Evolutionary conservation across 1,140 invertebrate species (phyloP), one percentile per base, ranked within the genome.

Genomic region (Heliconius eleuchia): DNA sequence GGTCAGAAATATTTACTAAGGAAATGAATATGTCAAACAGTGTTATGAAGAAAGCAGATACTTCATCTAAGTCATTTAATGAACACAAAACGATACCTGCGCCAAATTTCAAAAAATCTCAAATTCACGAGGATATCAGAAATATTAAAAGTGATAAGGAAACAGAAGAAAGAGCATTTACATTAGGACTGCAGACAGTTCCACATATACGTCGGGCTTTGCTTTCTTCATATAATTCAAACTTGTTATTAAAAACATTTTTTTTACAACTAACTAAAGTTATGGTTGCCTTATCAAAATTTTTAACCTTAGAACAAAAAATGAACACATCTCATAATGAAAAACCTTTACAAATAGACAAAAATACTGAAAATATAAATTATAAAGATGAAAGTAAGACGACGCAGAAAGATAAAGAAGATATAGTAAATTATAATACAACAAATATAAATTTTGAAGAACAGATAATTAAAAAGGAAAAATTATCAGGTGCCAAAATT

Each of bases 181-280:
- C 74, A 0, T 83, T 93, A 74, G 92, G 91, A 30, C 81, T 88
- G 72, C 88, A 94, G 83, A 90, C 89, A 1, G 91, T 94, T 73
- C 86, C 89, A 27, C 86, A 89, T 76, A 86, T 94, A 46, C 87
- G 78, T 78, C 86, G 86, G 2, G 79, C 74, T 34, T 79, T 83
- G 9, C 84, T 89, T 66, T 86, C 86, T 18, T 84, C 85, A 3
- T 85, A 90, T 66, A 90, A 87, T 46, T 66, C 60, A 66, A 83
- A 92, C 79, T 83, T 89, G 60, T 73, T 94, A 52, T 76, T 95
- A 16, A 94, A 92, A 85, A 92, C 89, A 8, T 94, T 95, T 82
- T 92, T 95, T 77, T 83, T 94, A 30, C 90, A 95, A 84, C 79
- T 95, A 70, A 95, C 94, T 7, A 91, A 94, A 77, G 88, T 95